Percentiles rank a stretch among this genome's conserved stretches.
Evolutionary conservation across 2,113 vertebrate species (phyloP).

Genomic region (Glaucidium brasilianum): DNA sequence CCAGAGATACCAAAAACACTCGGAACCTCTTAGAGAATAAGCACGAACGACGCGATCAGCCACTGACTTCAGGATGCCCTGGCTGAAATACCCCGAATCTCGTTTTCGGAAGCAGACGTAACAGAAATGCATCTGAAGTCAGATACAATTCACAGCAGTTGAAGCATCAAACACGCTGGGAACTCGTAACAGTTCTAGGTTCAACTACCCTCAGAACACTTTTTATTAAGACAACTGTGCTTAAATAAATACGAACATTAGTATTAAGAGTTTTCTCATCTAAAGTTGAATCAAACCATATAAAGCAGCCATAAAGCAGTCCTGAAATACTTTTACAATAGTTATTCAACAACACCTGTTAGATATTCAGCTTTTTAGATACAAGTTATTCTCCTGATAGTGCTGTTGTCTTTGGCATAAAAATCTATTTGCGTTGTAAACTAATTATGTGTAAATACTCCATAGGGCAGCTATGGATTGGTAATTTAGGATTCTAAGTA

Average conservation of each 20-base stretch:
- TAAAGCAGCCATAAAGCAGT: background rate
- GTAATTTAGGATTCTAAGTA: background rate
- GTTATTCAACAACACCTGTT: background rate
- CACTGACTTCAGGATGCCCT: fast-evolving
- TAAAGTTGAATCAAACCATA: background rate
- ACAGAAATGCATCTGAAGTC: background rate
- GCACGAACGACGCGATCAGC: fast-evolving
- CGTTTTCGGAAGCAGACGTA: background rate
- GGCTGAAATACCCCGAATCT: background rate
- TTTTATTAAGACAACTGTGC: background rate
- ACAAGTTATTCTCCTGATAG: background rate
- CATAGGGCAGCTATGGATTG: fast-evolving
- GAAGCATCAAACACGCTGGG: background rate
- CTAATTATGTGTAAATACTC: background rate
- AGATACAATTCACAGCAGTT: background rate
- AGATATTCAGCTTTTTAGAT: background rate
- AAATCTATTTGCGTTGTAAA: background rate
- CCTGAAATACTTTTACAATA: background rate
- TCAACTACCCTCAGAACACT: background rate
- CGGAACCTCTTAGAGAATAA: background rate
- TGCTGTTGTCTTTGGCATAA: background rate
- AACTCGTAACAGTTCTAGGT: fast-evolving
- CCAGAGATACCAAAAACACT: background rate
- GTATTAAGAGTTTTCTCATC: background rate
- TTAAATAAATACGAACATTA: background rate